phyloP scores from a whole-genome alignment of 2,797 vertebrate species.

The Iguana delicatissima region DNA sequence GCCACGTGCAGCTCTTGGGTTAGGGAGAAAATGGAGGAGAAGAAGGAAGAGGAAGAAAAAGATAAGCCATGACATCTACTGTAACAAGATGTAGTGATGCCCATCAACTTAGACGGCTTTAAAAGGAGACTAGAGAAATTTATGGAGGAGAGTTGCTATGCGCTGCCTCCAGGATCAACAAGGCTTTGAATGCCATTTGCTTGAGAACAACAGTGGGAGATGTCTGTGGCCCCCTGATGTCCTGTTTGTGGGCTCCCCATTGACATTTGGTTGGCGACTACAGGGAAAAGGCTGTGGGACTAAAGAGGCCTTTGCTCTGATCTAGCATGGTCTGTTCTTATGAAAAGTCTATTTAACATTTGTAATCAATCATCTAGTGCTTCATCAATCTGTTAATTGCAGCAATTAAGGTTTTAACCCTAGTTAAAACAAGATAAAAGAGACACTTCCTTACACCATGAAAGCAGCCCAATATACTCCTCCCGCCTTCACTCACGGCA shows the following conservation, averaged over 20 bases:
- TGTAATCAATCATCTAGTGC: conserved; percentile 28
- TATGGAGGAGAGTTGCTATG: too few relatives aligned
- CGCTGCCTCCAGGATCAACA: too few relatives aligned
- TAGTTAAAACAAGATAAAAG: not conserved
- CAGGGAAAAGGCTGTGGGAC: not conserved
- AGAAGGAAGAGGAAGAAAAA: too few relatives aligned
- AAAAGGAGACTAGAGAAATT: too few relatives aligned
- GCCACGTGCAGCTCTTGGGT: not conserved
- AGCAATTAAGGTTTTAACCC: conserved; percentile 26
- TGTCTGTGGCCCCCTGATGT: not conserved
- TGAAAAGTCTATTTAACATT: not conserved
- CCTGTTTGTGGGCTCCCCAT: not conserved
- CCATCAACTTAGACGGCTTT: too few relatives aligned
- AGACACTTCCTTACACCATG: not conserved
- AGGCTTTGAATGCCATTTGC: too few relatives aligned
- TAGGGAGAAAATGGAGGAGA: too few relatives aligned
- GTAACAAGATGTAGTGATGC: too few relatives aligned
- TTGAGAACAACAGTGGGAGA: too few relatives aligned
- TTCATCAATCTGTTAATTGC: conserved; percentile 27
- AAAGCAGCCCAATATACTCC: not conserved
- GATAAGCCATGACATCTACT: too few relatives aligned
- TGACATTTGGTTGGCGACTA: not conserved
- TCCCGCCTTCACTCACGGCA: conserved; percentile 8
- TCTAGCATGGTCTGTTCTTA: not conserved
- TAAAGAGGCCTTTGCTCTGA: not conserved